Evolutionary conservation across 2,797 vertebrate genomes (phyloP).

Genomic region (Phoeniculus purpureus): DNA sequence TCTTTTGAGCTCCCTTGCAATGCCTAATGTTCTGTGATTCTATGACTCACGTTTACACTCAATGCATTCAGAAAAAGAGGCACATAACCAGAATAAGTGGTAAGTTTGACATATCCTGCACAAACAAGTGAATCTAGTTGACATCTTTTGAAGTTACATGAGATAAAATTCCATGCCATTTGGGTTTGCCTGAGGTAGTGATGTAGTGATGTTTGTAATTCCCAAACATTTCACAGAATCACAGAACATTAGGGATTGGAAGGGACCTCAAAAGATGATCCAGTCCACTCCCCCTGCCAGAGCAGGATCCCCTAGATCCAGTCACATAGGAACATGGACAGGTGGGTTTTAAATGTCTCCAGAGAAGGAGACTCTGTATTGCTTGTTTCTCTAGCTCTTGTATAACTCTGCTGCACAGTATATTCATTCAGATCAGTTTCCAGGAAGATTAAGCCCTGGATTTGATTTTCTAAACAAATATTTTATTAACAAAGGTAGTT

Average conservation of each 20-base stretch:
- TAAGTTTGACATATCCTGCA: neutral
- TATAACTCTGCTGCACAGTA: neutral
- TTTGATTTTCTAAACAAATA: neutral
- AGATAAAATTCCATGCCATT: neutral
- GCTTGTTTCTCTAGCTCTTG: neutral
- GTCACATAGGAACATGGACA: too few relatives aligned
- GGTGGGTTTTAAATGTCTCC: too few relatives aligned
- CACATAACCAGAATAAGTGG: neutral
- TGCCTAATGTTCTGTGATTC: neutral
- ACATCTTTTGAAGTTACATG: neutral
- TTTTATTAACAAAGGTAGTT: neutral
- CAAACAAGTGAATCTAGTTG: neutral
- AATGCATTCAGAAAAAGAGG: rapidly evolving
- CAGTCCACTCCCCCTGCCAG: too few relatives aligned
- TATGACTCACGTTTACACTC: neutral
- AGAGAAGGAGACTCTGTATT: neutral
- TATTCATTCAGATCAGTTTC: neutral
- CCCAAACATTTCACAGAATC: neutral
- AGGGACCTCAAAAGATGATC: too few relatives aligned
- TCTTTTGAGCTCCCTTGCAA: too few relatives aligned
- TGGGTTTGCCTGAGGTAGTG: neutral
- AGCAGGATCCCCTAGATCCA: too few relatives aligned
- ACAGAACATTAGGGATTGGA: too few relatives aligned
- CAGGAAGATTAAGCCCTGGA: neutral
- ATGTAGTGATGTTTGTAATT: neutral